Evolutionary conservation across 1,140 invertebrate species (phyloP), one percentile per base, ranked within the genome.

Genomic region (Ruditapes philippinarum): DNA sequence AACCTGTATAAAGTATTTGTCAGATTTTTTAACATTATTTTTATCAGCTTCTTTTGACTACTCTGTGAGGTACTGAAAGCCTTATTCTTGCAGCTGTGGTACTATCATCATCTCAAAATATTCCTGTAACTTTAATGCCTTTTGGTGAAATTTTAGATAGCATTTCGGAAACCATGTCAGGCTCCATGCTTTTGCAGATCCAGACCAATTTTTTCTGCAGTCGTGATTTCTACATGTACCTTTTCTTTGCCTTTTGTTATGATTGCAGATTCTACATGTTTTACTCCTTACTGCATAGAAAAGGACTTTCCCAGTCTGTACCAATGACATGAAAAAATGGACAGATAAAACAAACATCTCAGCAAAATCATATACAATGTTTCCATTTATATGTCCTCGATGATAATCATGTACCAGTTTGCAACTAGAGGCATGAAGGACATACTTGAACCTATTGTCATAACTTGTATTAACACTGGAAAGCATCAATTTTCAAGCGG

Each of bases 161-260:
- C 74, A 79, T 79, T 79, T 45, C 40, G 25, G 28, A 25, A 51
- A 79, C 42, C 40, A 79, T 79, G 74, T 79, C 42, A 14, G 74
- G 40, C 49, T 79, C 74, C 74, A 45, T 79, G 22, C 31, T 51
- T 79, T 79, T 0, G 74, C 74, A 49, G 40, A 49, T 11, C 74
- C 42, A 28, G 14, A 11, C 40, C 42, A 79, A 79, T 79, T 79
- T 49, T 28, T 45, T 49, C 74, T 45, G 49, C 74, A 79, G 49
- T 79, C 74, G 31, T 79, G 40, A 28, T 28, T 19, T 49, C 17
- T 7, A 33, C 4, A 22, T 19, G 22, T 7, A n/a, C 49, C n/a
- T 31, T 33, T 49, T 49, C n/a, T 49, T 31, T 45, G 7, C 36
- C n/a, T 49, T 31, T 45, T 22, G 11, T 19, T 19, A 22, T 19